These are phyloP conservation scores for Mactra quadrangularis DNA, from an alignment of 1,140 invertebrate species.

Conservation along the genomic window DNA sequence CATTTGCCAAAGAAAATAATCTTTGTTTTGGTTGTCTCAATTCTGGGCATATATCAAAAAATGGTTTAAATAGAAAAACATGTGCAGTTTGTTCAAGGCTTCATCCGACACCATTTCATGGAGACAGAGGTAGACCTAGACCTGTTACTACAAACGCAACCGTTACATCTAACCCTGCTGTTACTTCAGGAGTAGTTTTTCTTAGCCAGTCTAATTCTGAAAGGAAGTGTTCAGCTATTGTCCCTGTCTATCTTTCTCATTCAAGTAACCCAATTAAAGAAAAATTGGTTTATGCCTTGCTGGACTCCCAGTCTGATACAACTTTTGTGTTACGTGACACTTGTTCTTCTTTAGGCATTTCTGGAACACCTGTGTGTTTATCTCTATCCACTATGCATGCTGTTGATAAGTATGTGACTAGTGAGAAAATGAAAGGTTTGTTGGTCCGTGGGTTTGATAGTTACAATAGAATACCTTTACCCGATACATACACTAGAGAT, in stretches of 20 bases:
- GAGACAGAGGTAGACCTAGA: not conserved
- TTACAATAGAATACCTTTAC: not conserved
- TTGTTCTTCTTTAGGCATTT: not conserved
- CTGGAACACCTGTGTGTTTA: not conserved
- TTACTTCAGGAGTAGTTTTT: not conserved
- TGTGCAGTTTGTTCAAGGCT: constrained; percentile 14
- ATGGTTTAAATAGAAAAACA: constrained; percentile 12
- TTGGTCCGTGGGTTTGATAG: constrained; percentile 27
- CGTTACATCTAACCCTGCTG: not conserved
- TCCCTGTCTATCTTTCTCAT: constrained; percentile 43
- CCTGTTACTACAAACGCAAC: not conserved
- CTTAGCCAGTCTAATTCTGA: not conserved
- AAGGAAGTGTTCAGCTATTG: constrained; percentile 7
- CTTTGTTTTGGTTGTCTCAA: constrained; percentile 3
- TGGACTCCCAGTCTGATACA: constrained; percentile 41
- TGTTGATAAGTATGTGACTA: constrained; percentile 2
- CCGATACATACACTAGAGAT: constrained; percentile 31
- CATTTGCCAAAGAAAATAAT: no score
- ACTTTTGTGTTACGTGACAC: constrained; percentile 10
- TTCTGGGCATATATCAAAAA: constrained; percentile 6
- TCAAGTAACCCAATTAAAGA: not conserved
- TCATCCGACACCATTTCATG: no score
- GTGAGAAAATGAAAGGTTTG: constrained; percentile 32
- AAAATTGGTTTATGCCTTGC: constrained; percentile 27
- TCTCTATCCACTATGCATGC: constrained; percentile 28